Evolutionary conservation across 2,888 invertebrate genomes (phyloP).

Genomic region (Lithosia quadra): DNA sequence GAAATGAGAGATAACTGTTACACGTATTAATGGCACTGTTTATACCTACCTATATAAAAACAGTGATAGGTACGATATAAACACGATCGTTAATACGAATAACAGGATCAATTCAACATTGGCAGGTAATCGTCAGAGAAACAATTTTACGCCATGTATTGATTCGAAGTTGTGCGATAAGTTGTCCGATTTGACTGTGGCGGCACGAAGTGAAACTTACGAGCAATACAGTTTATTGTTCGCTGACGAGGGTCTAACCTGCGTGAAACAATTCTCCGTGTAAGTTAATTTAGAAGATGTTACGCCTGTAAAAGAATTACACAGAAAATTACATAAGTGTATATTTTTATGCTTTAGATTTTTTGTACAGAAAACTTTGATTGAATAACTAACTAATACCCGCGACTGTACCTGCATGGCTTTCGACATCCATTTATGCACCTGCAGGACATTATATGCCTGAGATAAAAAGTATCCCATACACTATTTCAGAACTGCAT

Average conservation of each 20-base stretch:
- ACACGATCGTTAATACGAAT: conserved; percentile 33
- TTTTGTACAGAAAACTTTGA: not conserved
- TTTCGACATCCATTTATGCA: too few species aligned
- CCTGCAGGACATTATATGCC: too few species aligned
- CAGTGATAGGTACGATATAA: conserved; percentile 30
- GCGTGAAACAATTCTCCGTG: conserved; percentile 76
- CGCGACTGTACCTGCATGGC: too few species aligned
- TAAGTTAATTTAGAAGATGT: conserved; percentile 62
- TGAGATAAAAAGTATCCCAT: too few species aligned
- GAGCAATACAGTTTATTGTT: conserved; percentile 48
- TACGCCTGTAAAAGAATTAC: conserved; percentile 25
- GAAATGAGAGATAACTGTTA: not conserved
- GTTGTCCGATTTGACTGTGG: conserved; percentile 41
- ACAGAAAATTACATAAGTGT: conserved; percentile 12
- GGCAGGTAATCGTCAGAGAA: conserved; percentile 54
- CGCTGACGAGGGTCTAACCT: conserved; percentile 72
- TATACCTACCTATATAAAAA: conserved; percentile 13
- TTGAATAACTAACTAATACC: not conserved
- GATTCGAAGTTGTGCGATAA: conserved; percentile 35
- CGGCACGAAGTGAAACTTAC: conserved; percentile 54
- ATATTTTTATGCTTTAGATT: not conserved
- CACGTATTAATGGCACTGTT: not conserved
- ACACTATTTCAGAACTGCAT: too few species aligned
- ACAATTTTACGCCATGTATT: conserved; percentile 52
- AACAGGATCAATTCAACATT: conserved; percentile 53